Evolutionary conservation across 2,797 vertebrate genomes (phyloP), one percentile per base, ranked within the genome.

Genomic region (Microtus californicus): DNA sequence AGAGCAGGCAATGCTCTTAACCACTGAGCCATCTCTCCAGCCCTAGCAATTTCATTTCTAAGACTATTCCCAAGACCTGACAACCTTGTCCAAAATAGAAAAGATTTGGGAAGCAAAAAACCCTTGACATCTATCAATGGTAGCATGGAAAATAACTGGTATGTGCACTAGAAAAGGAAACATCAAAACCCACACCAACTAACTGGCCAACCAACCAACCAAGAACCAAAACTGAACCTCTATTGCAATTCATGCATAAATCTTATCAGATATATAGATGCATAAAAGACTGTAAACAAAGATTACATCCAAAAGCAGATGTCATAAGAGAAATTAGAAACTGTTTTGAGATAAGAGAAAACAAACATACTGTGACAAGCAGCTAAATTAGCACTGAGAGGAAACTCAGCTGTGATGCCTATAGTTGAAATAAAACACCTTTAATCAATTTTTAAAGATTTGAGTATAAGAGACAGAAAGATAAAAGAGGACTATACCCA

Each of bases 331-430:
- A 56, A 91, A n/a, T 45, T 90, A 8, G 21, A 78, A 80, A 37
- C 51, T 56, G 51, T 19, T 51, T 80, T 80, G 78, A 79, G 11
- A n/a, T 67, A 71, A 34, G 83, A 17, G 43, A 79, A 37, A 51
- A 12, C 74, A 96, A 95, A 85, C 27, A 73, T 65, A 90, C 59
- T n/a, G 25, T 21, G 67, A 21, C n/a, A 88, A 89, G 48, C 3
- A 76, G 29, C 23, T 63, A 74, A 80, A 81, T 59, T 11, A 85
- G 48, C 61, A 21, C 4, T 74, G 56, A 67, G 2, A 54, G 40
- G 5, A n/a, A 61, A 93, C 43, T 79, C 69, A 90, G 51, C 21
- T 87, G 3, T 78, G 65, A 51, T 40, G 17, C 5, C 65, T 89
- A 40, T 34, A 77, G 73, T 79, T 67, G 56, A 43, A 94, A 90